Evolutionary conservation across 2,888 invertebrate species (phyloP), one percentile per base, ranked within the genome.

Genomic region (Netelia virgata): DNA sequence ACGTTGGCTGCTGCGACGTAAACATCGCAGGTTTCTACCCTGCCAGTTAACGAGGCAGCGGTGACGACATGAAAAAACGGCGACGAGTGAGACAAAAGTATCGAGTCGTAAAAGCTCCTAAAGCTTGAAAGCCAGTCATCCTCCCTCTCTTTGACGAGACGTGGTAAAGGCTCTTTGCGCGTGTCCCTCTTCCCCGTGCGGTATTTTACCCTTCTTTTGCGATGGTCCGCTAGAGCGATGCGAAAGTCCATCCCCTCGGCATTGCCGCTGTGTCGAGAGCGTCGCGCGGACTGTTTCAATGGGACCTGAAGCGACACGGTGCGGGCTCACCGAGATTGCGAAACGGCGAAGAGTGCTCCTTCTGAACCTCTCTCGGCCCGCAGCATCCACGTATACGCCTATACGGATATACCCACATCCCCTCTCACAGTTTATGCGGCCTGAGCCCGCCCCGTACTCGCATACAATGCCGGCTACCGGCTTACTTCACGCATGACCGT

Each of bases 121-220:
- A 72, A 84, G 84, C 78, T 72, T 82, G 82, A 84, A 78, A 84
- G 84, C 78, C 59, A 75, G 77, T 82, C 82, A 74, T 77, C 84
- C 82, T 81, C 69, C 70, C 70, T 61, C 78, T 77, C 84, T 84
- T 84, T 84, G 84, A 84, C 78, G 66, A 73, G 73, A 80, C 77
- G 63, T 63, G 63, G n/a, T 11, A 41, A 18, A 59, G 63, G 61
- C 76, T 77, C 76, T 82, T 72, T 76, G 63, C 59, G 64, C 70
- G 75, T 53, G 47, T 76, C 70, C 63, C 78, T 69, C 43, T 53
- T 61, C 72, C 59, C 64, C 57, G 70, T 69, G 70, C 73, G 70
- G 74, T 82, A 81, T 83, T 83, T 81, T 84, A 72, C 78, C 63
- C 82, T 75, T 53, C 74, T 78, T 55, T 59, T 50, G 75, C 59